Base-by-base conservation (phyloP, 2,888 invertebrate genomes). In the Oscheius onirici region DNA sequence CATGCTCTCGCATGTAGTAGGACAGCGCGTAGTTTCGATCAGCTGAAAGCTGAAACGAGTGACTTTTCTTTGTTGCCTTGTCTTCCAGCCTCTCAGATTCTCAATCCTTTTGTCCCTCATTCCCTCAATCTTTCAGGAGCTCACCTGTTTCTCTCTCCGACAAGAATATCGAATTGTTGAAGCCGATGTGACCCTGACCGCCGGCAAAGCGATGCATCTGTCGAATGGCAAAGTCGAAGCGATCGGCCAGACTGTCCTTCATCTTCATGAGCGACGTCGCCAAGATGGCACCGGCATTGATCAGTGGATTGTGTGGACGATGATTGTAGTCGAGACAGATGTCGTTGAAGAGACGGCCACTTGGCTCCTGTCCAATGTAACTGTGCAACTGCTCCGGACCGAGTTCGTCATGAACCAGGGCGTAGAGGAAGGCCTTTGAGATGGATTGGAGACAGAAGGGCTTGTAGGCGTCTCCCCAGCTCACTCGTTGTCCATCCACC, bases 251-350 rank as follows among this genome's bases (percentile, higher is more conserved):
- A 11, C 84, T 80, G 20, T 83, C 75, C 13, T 87, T 80, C 41
- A 85, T 82, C 63, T 88, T 88, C 43, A 90, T 73, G 15, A 97
- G 90, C 0, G 96, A 93, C 86, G 95, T 94, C 1, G 94, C 92
- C 72, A 97, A 90, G 83, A 97, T 96, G 49, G 97, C 96, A 17
- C 97, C 97, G 13, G 97, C 94, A 89, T 97, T 97, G 79, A 97
- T 95, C 95, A 97, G 95, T 0, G 97, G 97, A 90, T 97, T 97
- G 89, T 97, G 97, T 0, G 97, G 97, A 88, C 91, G 89, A 95
- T 96, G 94, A 86, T 94, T 93, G 87, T 93, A 91, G 90, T 96
- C 95, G 84, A 97, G 91, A 81, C 95, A 92, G 75, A 97, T 92
- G 90, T 95, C 95, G 89, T 97, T 97, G 89, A 97, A 97, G 89